Conservation (phyloP, 2,797 vertebrate species). For the Sebastes hubbsi region DNA sequence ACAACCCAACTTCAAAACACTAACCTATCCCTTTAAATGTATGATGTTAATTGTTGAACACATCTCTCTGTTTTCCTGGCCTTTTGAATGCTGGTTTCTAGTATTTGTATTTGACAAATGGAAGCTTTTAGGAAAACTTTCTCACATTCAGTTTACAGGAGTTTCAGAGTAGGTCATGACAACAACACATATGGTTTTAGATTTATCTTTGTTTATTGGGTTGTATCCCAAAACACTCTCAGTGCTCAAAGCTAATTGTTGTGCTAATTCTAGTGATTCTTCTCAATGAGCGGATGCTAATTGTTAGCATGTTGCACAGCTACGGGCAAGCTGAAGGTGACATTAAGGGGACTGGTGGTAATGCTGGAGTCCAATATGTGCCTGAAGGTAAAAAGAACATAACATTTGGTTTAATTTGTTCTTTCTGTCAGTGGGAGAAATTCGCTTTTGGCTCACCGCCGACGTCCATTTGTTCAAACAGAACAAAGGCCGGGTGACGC, state of each 20-base stretch:
- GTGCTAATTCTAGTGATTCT: conserved; percentile 2
- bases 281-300: conserved; percentile 8
- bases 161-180: neutral
- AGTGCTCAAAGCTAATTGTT: neutral
- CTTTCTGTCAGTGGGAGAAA: conserved; percentile 35
- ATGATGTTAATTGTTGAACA: neutral
- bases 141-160: neutral
- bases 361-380: conserved; percentile 33
- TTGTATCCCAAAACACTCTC: neutral
- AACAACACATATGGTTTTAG: neutral
- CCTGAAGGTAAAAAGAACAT: conserved; percentile 44
- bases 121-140: neutral
- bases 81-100: neutral
- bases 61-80: neutral
- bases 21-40: too few species aligned
- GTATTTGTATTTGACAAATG: neutral
- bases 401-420: conserved; percentile 63
- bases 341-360: conserved; percentile 1
- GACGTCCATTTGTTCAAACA: conserved; percentile 65
- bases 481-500: conserved; percentile 65
- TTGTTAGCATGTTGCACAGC: conserved; percentile 37
- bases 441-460: conserved; percentile 52
- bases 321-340: conserved; percentile 34
- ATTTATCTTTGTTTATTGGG: neutral
- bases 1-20: too few species aligned